Percentiles rank a stretch among this genome's conserved stretches.
phyloP scores from a whole-genome alignment of 2,797 vertebrate species.

The Chelonia mydas region DNA sequence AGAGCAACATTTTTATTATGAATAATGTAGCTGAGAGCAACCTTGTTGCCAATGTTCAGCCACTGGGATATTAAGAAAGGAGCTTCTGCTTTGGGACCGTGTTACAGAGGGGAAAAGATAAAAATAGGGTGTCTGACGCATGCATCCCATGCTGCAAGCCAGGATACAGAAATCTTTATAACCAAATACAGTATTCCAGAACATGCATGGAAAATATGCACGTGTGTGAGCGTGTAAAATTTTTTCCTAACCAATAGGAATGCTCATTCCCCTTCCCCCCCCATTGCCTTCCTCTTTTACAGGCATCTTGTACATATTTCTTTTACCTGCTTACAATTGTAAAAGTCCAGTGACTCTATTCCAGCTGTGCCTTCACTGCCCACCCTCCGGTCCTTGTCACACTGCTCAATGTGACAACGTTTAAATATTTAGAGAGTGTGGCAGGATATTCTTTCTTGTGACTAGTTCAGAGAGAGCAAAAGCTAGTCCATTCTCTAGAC shows the following conservation, averaged over 20 bases:
- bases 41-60: slow-evolving; percentile 14
- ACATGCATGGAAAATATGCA: slow-evolving; percentile 71
- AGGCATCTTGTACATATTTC: neutral
- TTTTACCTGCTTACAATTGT: neutral
- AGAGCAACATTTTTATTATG: slow-evolving; percentile 25
- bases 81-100: slow-evolving; percentile 41
- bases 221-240: neutral
- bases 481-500: neutral
- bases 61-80: slow-evolving; percentile 24
- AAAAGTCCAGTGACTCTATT: rapidly evolving
- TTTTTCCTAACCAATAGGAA: slow-evolving; percentile 54
- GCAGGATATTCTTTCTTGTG: neutral
- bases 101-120: slow-evolving; percentile 71
- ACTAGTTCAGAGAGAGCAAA: neutral
- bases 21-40: neutral
- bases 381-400: rapidly evolving
- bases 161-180: slow-evolving; percentile 50
- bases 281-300: neutral
- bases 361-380: neutral
- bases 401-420: neutral
- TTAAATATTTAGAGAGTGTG: neutral
- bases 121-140: slow-evolving; percentile 76
- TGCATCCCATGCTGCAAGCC: slow-evolving; percentile 42
- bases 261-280: neutral
- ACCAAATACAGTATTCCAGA: slow-evolving; percentile 53